Evolutionary conservation across 2,113 vertebrate species (phyloP).

Genomic region (Electrona antarctica): DNA sequence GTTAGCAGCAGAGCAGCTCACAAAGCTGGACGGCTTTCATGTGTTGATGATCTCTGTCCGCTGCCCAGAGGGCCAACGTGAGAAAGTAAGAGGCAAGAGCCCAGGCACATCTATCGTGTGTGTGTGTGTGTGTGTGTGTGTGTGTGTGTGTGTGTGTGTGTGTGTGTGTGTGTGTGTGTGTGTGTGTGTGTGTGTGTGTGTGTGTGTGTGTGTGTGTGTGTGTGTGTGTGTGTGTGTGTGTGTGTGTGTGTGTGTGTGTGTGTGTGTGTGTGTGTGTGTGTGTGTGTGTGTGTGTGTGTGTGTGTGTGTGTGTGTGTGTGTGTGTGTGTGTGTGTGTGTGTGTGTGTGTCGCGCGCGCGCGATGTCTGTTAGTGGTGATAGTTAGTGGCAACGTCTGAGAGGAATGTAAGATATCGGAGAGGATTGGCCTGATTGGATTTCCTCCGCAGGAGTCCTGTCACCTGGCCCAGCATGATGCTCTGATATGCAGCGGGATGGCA

Average conservation of each 20-base stretch:
- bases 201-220: background rate
- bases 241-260: too few species aligned
- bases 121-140: too few species aligned
- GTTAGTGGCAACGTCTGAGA: constrained; percentile 42
- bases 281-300: too few species aligned
- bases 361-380: background rate
- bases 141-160: too few species aligned
- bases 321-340: constrained; percentile 16
- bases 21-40: constrained; percentile 16
- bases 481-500: constrained; percentile 53
- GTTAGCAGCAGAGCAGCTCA: constrained; percentile 15
- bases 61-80: too few species aligned
- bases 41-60: too few species aligned
- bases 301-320: background rate
- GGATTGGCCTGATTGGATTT: constrained; percentile 77
- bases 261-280: too few species aligned
- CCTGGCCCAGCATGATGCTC: constrained; percentile 58
- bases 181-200: too few species aligned
- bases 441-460: constrained; percentile 56
- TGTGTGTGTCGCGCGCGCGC: constrained; percentile 3
- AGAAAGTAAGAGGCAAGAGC: too few species aligned
- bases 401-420: constrained; percentile 47
- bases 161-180: too few species aligned
- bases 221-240: constrained; percentile 7
- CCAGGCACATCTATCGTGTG: too few species aligned